Base-by-base conservation (phyloP, 2,113 vertebrate species). In the Scophthalmus maximus region DNA sequence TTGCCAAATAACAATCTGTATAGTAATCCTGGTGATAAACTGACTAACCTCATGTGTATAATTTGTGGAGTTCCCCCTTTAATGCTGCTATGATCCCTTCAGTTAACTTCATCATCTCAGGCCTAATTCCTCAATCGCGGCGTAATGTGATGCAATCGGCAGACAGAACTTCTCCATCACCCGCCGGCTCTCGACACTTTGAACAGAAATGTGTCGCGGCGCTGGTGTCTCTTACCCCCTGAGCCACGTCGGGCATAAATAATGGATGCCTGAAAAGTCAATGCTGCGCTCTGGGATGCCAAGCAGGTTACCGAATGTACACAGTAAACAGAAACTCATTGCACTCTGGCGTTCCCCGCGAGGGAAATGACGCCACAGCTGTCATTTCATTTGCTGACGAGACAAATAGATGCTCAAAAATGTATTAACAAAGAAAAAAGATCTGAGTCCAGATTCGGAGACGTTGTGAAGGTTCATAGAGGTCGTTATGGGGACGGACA, bases 211-310 rank as follows among this genome's bases (percentile, higher is more conserved):
- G n/a, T n/a, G n/a, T 65, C 57, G 55, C 42, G 61, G 20, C 71
- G 57, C 65, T 79, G 68, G 62, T 27, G 29, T 66, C 30, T 76
- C 61, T 56, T 12, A 23, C n/a, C 14, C 40, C 46, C 44, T n/a
- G 42, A 36, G 69, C 42, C 58, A 82, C 59, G 56, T n/a, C n/a
- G 59, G 67, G 51, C 50, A 76, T 80, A 69, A 63, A 84, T 79
- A 77, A 81, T 80, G 36, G 55, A 72, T 79, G 64, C 32, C n/a
- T 52, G 29, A 76, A 77, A 66, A 81, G 75, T 64, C 38, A 55
- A 76, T 78, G 51, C 22, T 57, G 71, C 40, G 27, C 46, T 63
- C 59, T 20, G 64, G 58, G 30, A 67, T 49, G 30, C 34, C 47
- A 65, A n/a, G 47, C 69, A 67, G 56, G 69, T 68, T 26, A 68